These are phyloP conservation scores for Diphyllodes magnificus DNA, from an alignment of 2,113 vertebrate genomes.

Conservation along the genomic window DNA sequence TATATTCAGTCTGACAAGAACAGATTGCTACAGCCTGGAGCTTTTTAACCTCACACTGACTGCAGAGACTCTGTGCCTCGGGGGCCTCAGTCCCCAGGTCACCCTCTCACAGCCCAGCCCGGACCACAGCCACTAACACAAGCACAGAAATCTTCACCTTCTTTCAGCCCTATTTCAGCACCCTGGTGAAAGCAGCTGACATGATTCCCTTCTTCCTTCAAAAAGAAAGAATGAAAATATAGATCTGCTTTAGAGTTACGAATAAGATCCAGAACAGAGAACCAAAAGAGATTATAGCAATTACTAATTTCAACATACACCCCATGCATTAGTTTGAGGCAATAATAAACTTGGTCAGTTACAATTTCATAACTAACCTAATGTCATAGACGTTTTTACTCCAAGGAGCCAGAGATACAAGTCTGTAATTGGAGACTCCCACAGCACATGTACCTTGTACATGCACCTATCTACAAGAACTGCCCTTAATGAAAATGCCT, in stretches of 20 bases:
- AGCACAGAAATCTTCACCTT: background rate
- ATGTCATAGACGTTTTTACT: background rate
- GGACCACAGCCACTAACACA: background rate
- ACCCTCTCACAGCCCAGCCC: background rate
- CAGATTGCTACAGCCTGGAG: background rate
- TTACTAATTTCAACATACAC: background rate
- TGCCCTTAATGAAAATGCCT: background rate
- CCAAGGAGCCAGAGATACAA: background rate
- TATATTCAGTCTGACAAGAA: background rate
- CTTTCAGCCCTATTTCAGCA: background rate
- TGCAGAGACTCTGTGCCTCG: background rate
- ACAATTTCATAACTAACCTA: background rate
- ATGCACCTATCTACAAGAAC: background rate
- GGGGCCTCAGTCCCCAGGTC: background rate
- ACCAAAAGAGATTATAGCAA: background rate
- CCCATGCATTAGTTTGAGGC: background rate
- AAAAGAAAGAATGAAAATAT: background rate
- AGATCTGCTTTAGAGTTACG: accelerated
- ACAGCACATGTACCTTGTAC: background rate
- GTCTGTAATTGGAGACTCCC: background rate
- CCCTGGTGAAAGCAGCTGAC: background rate
- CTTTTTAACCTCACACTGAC: background rate
- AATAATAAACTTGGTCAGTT: background rate
- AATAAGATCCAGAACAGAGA: background rate
- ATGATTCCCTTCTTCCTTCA: background rate